Conservation (phyloP, 2,888 invertebrate genomes). For the Acanthococcus lagerstroemiae region DNA sequence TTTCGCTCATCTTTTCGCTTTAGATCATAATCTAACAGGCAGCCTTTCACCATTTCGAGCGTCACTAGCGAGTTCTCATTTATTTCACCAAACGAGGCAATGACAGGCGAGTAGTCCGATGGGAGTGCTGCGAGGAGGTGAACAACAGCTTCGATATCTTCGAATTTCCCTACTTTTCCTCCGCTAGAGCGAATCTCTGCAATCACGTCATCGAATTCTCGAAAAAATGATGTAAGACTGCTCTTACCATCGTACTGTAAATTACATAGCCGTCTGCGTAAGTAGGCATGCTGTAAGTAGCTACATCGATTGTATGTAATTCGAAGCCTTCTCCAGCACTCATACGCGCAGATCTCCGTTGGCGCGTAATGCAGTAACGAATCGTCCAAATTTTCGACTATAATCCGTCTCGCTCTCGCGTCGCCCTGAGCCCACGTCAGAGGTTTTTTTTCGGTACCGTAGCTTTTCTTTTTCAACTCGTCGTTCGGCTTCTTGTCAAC, state of each 20-base stretch:
- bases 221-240: background rate
- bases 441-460: conserved; percentile 2
- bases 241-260: background rate
- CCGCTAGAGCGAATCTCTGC: background rate
- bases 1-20: background rate
- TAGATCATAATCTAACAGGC: background rate
- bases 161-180: background rate
- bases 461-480: background rate
- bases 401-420: background rate
- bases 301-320: background rate
- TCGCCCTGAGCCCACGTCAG: background rate
- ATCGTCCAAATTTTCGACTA: background rate
- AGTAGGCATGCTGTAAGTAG: background rate
- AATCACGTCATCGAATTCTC: background rate
- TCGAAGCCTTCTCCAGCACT: background rate
- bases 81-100: background rate
- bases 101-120: background rate
- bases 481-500: background rate
- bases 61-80: background rate
- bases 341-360: background rate
- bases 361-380: background rate
- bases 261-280: background rate
- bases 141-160: background rate
- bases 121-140: background rate
- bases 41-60: background rate